phyloP scores from a whole-genome alignment of 2,888 invertebrate genomes.

The Coelinius sp. region DNA sequence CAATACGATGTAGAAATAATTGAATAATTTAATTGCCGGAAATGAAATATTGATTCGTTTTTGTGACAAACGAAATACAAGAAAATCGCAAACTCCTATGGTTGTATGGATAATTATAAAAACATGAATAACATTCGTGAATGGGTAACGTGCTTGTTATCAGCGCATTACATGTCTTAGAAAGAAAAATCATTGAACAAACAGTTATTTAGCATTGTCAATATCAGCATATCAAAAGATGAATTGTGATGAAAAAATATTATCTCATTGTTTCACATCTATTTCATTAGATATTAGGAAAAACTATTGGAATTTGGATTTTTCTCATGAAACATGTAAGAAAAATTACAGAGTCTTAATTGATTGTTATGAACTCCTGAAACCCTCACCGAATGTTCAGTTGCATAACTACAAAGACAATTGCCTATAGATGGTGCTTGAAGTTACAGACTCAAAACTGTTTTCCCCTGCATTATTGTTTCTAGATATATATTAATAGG shows the following conservation, averaged over 20 bases:
- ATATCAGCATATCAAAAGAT: constrained; percentile 15
- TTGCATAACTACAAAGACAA: background rate
- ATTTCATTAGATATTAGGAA: background rate
- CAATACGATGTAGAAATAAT: background rate
- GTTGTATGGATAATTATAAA: constrained; percentile 57
- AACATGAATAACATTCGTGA: constrained; percentile 7
- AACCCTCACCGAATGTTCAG: background rate
- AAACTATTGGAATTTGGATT: too few relatives aligned
- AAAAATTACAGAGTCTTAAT: too few relatives aligned
- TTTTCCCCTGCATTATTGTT: constrained; percentile 8
- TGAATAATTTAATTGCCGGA: background rate
- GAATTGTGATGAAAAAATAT: constrained; percentile 3
- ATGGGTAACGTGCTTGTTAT: constrained; percentile 32
- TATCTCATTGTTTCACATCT: background rate
- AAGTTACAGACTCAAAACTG: background rate
- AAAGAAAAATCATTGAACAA: constrained; percentile 11
- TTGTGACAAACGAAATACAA: constrained; percentile 1
- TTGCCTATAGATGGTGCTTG: constrained; percentile 15
- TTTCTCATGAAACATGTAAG: too few relatives aligned
- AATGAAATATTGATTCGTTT: constrained; percentile 28
- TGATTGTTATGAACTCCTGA: background rate
- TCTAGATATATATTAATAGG: background rate
- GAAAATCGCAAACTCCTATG: constrained; percentile 61
- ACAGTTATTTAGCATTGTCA: constrained; percentile 12
- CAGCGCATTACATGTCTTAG: constrained; percentile 20